Conservation (phyloP, 1,140 invertebrate genomes). For the Drosophila seguyi region DNA sequence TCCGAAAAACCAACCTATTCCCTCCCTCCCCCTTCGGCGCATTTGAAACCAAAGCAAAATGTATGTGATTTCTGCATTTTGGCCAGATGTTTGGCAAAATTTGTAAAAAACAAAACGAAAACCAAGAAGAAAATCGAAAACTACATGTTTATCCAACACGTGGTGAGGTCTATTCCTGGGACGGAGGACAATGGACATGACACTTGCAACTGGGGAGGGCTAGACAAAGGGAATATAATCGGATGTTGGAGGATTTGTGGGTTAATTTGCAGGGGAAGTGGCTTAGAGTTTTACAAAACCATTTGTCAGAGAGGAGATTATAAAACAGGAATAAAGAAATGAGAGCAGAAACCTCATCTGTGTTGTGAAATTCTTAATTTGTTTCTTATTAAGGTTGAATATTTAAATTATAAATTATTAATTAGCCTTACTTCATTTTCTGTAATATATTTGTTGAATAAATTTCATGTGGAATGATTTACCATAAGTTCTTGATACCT, state of each 20-base stretch:
- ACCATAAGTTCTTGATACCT: neutral
- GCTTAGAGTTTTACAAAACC: constrained; percentile 1
- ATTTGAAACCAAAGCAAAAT: constrained; percentile 67
- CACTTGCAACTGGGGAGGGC: constrained; percentile 49
- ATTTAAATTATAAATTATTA: neutral
- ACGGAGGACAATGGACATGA: constrained; percentile 34
- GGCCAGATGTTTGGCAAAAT: constrained; percentile 48
- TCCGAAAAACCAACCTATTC: constrained; percentile 7
- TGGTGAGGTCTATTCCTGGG: constrained; percentile 40
- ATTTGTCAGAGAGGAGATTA: constrained; percentile 1
- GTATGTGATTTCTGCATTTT: constrained; percentile 47
- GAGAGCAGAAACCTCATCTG: neutral
- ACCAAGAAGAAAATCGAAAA: constrained; percentile 23
- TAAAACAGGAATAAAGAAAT: neutral
- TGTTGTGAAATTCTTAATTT: neutral
- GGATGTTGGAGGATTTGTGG: constrained; percentile 27
- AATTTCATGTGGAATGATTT: neutral
- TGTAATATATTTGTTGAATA: neutral
- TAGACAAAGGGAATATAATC: constrained; percentile 21
- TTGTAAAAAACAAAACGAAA: constrained; percentile 3
- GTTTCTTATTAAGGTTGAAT: too few species aligned
- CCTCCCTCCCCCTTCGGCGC: constrained; percentile 21
- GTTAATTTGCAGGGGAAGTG: constrained; percentile 33
- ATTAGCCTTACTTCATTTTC: too few species aligned
- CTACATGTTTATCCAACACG: constrained; percentile 63